Evolutionary conservation across 2,113 vertebrate genomes (phyloP).

Genomic region (Chloropsis hardwickii): DNA sequence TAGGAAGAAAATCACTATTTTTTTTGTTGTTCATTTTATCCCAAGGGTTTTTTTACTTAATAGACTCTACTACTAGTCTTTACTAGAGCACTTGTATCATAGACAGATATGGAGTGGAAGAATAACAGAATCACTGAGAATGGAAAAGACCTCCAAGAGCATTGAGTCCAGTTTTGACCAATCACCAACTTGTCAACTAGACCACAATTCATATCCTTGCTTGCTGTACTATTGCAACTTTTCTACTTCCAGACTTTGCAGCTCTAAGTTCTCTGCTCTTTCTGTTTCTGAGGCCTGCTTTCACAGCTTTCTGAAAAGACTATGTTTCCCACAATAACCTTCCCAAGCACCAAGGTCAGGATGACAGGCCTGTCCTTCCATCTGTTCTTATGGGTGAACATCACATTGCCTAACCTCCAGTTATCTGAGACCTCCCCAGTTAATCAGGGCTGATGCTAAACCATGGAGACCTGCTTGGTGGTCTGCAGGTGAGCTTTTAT

Average conservation of each 20-base stretch:
- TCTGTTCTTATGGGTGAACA: background rate
- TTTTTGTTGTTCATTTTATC: background rate
- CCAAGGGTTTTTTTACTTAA: background rate
- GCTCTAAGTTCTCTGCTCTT: too few species aligned
- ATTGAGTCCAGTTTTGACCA: rapidly evolving
- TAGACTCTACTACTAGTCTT: background rate
- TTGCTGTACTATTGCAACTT: too few species aligned
- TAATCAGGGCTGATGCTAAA: background rate
- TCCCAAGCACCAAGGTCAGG: background rate
- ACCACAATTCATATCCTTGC: too few species aligned
- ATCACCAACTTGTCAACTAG: background rate
- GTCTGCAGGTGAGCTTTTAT: background rate
- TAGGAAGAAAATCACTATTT: background rate
- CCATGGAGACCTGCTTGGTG: background rate
- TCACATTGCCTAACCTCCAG: background rate
- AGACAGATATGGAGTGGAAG: background rate
- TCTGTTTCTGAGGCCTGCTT: too few species aligned
- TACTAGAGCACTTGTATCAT: background rate
- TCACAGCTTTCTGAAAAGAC: too few species aligned
- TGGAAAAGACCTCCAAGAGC: background rate
- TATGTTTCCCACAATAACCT: too few species aligned
- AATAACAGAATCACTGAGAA: background rate
- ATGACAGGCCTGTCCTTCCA: background rate
- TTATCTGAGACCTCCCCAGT: background rate
- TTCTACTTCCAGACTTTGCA: too few species aligned